Base-by-base conservation (phyloP, 2,797 vertebrate species). In the Ibycter americanus region DNA sequence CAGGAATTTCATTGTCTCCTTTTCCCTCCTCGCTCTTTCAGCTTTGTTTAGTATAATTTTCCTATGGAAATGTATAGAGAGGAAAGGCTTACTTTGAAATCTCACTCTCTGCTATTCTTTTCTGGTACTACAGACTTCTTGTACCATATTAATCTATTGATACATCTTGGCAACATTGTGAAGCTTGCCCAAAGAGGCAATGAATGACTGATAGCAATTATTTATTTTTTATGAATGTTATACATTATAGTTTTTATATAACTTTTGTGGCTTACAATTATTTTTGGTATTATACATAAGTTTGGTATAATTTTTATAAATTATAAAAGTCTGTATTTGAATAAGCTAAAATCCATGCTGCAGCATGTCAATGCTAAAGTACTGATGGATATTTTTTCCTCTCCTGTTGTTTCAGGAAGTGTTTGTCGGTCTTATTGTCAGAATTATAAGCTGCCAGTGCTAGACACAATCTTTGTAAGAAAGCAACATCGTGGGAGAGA, bases 381-480 rank as follows among this genome's bases (percentile, higher is more conserved):
- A n/a, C n/a, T 87, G 55, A 90, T 54, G 26, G n/a, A 6, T 85
- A 10, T 63, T 79, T 68, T 96, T 92, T 72, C 25, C 68, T 11
- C 66, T 91, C 71, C 58, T 87, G 5, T 72, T 85, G 23, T 96
- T 96, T 47, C 94, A 99, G 99, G 99, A 91, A 99, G 97, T 83
- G 40, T 95, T 58, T 98, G 95, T 88, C 56, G 34, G 14, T 85
- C 91, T 21, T 96, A 92, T 52, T 46, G 96, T 63, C 97, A 97
- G 76, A 95, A 71, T 82, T 99, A 99, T 63, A 98, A 97, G 34
- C 96, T 99, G 90, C 98, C 99, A 61, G 98, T 99, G 77, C 98
- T 99, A 97, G 98, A 99, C 93, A 99, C 99, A 49, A 96, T 99
- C 86, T 99, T 99, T 97, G 97, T 99, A 77, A 98, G 99, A 87